phyloP scores from a whole-genome alignment of 2,113 vertebrate genomes.

The Pongo abelii region DNA sequence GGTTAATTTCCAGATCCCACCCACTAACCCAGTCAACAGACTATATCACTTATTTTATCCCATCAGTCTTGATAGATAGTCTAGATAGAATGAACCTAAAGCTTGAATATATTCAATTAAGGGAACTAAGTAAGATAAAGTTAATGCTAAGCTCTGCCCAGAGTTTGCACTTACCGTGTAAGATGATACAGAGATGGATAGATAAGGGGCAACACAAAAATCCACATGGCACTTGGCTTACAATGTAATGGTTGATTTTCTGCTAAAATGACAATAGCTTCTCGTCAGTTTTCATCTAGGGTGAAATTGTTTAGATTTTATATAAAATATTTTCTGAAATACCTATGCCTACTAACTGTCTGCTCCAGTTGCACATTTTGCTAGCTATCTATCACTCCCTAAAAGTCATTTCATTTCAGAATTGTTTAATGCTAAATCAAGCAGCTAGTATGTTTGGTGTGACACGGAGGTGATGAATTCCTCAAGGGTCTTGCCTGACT shows the following conservation, averaged over 20 bases:
- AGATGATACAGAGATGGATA: not conserved
- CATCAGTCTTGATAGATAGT: not conserved
- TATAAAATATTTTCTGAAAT: constrained; percentile 11
- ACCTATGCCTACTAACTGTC: not conserved
- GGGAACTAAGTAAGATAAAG: not conserved
- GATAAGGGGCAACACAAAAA: not conserved
- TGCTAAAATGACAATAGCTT: not conserved
- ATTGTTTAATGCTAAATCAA: constrained; percentile 1
- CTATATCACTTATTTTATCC: not conserved
- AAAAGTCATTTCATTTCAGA: constrained; percentile 20
- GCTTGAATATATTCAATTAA: not conserved
- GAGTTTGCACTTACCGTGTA: not conserved
- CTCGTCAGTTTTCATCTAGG: not conserved
- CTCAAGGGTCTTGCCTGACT: not conserved
- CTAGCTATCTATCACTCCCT: not conserved
- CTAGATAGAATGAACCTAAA: not conserved
- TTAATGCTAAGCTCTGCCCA: not conserved
- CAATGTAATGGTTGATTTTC: not conserved
- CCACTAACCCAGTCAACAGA: not conserved
- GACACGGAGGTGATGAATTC: not conserved
- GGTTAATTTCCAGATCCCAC: not conserved
- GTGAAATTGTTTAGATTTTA: not conserved
- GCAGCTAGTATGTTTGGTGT: not conserved
- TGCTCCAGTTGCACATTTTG: not conserved
- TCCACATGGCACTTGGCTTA: not conserved